phyloP scores from a whole-genome alignment of 2,797 vertebrate genomes.

The Falco naumanni region DNA sequence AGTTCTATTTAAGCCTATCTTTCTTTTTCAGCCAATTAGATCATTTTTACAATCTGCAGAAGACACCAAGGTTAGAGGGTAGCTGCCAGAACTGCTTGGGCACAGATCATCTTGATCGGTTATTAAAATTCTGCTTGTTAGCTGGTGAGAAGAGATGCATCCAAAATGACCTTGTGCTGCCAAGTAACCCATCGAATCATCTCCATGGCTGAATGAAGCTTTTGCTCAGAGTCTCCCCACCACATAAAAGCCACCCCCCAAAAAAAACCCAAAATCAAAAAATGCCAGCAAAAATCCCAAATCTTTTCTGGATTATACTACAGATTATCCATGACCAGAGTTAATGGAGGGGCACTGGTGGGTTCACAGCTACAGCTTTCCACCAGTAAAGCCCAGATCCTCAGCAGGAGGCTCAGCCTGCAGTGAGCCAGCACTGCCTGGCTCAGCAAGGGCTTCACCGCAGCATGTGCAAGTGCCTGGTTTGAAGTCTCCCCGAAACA shows the following conservation, averaged over 20 bases:
- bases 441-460: background rate
- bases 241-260: background rate
- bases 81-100: constrained; percentile 11
- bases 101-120: background rate
- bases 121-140: constrained; percentile 53
- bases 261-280: background rate
- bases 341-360: background rate
- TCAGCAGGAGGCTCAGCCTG: background rate
- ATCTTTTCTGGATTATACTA: background rate
- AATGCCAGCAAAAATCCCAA: background rate
- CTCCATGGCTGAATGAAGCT: accelerated
- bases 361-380: background rate
- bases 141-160: background rate
- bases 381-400: background rate
- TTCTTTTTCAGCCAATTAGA: constrained; percentile 41
- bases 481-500: background rate
- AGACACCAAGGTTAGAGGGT: constrained; percentile 10
- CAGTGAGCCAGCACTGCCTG: accelerated
- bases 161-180: background rate
- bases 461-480: accelerated
- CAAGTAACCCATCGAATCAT: background rate
- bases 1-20: constrained; percentile 8
- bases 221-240: background rate
- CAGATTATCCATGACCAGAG: accelerated
- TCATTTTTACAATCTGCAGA: constrained; percentile 14